Conservation (phyloP, 1,140 invertebrate genomes). For the Nasonia vitripennis region DNA sequence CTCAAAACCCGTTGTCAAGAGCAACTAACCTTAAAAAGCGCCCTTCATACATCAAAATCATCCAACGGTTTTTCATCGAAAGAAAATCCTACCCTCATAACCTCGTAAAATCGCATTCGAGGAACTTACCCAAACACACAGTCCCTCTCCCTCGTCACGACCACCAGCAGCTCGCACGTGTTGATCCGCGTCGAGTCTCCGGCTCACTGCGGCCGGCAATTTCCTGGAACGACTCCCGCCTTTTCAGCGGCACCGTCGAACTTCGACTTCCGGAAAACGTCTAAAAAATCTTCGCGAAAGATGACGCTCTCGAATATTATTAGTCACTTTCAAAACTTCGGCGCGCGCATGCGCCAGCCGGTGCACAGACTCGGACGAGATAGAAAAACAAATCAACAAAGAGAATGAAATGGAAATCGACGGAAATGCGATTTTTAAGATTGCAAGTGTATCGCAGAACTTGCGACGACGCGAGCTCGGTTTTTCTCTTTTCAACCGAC, state of each 20-base stretch:
- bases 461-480: too few relatives aligned
- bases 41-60: too few relatives aligned
- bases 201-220: not conserved
- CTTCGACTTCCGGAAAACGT: not conserved
- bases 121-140: too few relatives aligned
- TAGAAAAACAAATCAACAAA: not conserved
- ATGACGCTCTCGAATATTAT: too few relatives aligned
- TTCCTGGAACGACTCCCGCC: not conserved
- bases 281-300: not conserved
- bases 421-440: not conserved
- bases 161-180: not conserved
- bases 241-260: not conserved
- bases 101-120: too few relatives aligned
- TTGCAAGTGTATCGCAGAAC: not conserved
- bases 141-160: too few relatives aligned
- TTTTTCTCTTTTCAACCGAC: not conserved
- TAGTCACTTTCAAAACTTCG: not conserved
- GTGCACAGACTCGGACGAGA: not conserved
- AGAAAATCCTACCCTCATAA: too few relatives aligned
- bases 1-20: not conserved
- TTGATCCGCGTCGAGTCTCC: not conserved
- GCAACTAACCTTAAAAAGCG: not conserved
- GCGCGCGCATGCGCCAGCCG: conserved; percentile 25
- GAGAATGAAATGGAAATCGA: not conserved
- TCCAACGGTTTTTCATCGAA: too few relatives aligned